phyloP scores from a whole-genome alignment of 2,888 invertebrate genomes.

The Beris morrisii region DNA sequence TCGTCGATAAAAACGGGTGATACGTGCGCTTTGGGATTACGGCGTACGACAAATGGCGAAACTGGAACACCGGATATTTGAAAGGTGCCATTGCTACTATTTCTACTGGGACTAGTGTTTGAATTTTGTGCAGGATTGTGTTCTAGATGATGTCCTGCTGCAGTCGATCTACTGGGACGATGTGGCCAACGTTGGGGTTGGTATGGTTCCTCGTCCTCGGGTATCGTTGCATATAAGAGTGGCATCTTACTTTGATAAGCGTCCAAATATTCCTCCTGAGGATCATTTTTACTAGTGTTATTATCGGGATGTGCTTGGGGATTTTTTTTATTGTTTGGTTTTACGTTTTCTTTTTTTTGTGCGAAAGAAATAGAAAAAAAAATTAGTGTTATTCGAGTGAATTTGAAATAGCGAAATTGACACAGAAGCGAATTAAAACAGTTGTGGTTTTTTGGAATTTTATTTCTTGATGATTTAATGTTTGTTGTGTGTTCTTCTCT shows the following conservation, averaged over 20 bases:
- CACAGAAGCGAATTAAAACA: too few relatives aligned
- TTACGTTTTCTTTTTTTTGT: too few relatives aligned
- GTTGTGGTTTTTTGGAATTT: too few relatives aligned
- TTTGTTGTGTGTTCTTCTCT: too few relatives aligned
- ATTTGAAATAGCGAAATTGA: too few relatives aligned
- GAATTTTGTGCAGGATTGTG: not conserved
- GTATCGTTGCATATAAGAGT: slow-evolving; percentile 15
- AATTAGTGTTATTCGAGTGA: too few relatives aligned
- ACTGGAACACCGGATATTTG: slow-evolving; percentile 43
- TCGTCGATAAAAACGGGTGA: slow-evolving; percentile 61
- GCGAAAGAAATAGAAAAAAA: too few relatives aligned
- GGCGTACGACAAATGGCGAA: slow-evolving; percentile 44
- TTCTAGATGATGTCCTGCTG: not conserved
- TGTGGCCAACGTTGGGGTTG: not conserved
- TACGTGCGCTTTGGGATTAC: slow-evolving; percentile 41
- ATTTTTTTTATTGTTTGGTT: too few relatives aligned
- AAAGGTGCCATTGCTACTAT: slow-evolving; percentile 19
- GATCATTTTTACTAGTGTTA: slow-evolving; percentile 3
- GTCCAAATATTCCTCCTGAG: slow-evolving; percentile 25
- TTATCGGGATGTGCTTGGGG: slow-evolving; percentile 36
- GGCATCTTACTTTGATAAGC: slow-evolving; percentile 28
- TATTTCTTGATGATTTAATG: too few relatives aligned
- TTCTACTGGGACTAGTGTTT: not conserved
- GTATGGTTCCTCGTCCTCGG: slow-evolving; percentile 7
- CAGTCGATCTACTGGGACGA: not conserved